phyloP scores from a whole-genome alignment of 2,888 invertebrate species.

The Pimpla rufipes region DNA sequence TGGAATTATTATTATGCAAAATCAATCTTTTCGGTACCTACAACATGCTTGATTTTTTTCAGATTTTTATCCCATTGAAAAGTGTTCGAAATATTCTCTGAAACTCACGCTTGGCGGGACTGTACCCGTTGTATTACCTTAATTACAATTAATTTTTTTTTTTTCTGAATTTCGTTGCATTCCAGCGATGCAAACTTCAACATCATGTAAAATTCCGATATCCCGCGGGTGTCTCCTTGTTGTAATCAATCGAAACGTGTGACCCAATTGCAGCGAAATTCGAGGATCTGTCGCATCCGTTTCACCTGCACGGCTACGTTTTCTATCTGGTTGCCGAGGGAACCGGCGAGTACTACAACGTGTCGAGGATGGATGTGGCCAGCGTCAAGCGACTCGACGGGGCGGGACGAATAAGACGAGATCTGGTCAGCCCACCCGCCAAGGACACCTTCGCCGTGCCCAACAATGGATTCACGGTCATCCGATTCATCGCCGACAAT shows the following conservation, averaged over 20 bases:
- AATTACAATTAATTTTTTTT: neutral
- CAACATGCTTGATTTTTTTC: too few relatives aligned
- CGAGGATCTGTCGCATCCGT: conserved; percentile 93
- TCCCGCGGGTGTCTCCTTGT: too few relatives aligned
- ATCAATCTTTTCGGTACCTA: too few relatives aligned
- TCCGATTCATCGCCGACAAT: conserved; percentile 94
- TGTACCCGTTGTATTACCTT: too few relatives aligned
- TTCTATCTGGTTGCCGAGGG: conserved; percentile 94
- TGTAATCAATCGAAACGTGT: too few relatives aligned
- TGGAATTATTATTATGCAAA: too few relatives aligned
- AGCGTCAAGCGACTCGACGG: conserved; percentile 91
- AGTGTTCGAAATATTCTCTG: too few relatives aligned
- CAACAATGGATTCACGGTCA: conserved; percentile 95
- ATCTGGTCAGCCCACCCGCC: conserved; percentile 91
- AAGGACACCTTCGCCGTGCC: conserved; percentile 96
- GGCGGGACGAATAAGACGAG: conserved; percentile 89
- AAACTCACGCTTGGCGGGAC: too few relatives aligned
- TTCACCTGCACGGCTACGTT: conserved; percentile 94
- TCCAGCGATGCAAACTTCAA: too few relatives aligned
- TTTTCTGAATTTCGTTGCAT: neutral
- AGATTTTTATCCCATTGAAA: too few relatives aligned
- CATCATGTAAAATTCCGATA: too few relatives aligned
- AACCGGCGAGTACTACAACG: conserved; percentile 55
- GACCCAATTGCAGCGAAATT: conserved; percentile 88
- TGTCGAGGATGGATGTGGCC: conserved; percentile 88